Base-by-base conservation (phyloP, 2,797 vertebrate species). In the Characodon lateralis region DNA sequence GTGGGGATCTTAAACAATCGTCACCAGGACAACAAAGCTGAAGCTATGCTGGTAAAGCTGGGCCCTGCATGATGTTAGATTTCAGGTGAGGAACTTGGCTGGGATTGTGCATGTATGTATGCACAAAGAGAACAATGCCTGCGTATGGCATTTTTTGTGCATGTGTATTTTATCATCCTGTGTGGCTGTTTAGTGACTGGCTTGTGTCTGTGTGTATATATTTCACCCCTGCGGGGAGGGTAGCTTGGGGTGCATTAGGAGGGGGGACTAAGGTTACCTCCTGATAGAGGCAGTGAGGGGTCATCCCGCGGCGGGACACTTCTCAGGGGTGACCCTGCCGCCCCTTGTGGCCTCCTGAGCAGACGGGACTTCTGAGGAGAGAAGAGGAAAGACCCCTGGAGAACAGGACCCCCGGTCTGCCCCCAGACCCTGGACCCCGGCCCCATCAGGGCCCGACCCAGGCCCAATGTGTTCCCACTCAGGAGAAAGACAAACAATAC, bases 391-490 rank as follows among this genome's bases (percentile, higher is more conserved):
- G 90, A 94, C 93, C 93, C 91, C 91, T 81, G 76, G 89, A 94
- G 94, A 96, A 95, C 94, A 95, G 96, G 96, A 96, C 97, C 96
- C 96, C 96, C 91, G 89, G 95, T 95, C 92, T 91, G 92, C 94
- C 92, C 95, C 95, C 86, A 95, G 83, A 91, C 85, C 91, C 89
- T 5, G 73, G 88, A 93, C 89, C 91, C 88, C 85, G 80, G 78
- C 88, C 85, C 81, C 81, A 80, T 85, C 88, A 79, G 86, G 84
- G 86, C 87, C 91, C 85, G 83, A 89, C 91, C 89, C 83, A 79
- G 87, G 83, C 86, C 95, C 96, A 98, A 98, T 97, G 97, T 98
- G 97, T 97, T 98, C 96, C 94, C 96, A 97, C 97, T 98, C 96
- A 98, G 95, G 95, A 88, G 94, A 96, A 97, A 97, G 95, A 96